Conservation (phyloP, 2,888 invertebrate species). For the Smittia sp. region DNA sequence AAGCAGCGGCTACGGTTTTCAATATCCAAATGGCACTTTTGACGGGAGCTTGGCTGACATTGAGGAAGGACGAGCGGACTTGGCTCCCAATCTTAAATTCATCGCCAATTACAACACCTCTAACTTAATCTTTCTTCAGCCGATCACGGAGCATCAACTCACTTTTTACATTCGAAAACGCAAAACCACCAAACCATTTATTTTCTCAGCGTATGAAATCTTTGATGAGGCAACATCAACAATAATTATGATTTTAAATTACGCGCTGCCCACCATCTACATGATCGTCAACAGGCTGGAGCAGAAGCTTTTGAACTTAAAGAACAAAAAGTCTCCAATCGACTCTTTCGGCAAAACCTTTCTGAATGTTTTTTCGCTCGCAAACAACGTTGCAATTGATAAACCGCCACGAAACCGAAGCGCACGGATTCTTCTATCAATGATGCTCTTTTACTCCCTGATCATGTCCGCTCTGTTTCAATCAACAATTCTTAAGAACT, state of each 20-base stretch:
- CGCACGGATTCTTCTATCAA: not conserved
- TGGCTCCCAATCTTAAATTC: constrained; percentile 13
- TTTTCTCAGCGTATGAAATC: too few species aligned
- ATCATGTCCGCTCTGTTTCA: not conserved
- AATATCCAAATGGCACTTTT: constrained; percentile 16
- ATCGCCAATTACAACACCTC: constrained; percentile 26
- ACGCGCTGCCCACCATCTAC: too few species aligned
- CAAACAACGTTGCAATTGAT: constrained; percentile 20
- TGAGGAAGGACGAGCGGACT: constrained; percentile 10
- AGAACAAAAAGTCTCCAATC: too few species aligned
- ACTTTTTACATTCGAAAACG: constrained; percentile 9
- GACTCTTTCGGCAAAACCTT: too few species aligned
- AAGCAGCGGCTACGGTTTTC: constrained; percentile 14
- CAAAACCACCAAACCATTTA: not conserved
- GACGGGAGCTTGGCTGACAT: not conserved
- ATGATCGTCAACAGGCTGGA: too few species aligned
- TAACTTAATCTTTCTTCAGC: constrained; percentile 22
- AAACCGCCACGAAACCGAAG: not conserved
- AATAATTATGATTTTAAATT: too few species aligned
- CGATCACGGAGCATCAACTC: constrained; percentile 11
- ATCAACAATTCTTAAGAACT: not conserved
- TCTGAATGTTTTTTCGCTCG: not conserved
- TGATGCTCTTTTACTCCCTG: constrained; percentile 13
- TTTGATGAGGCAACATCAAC: too few species aligned
- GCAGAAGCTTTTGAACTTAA: too few species aligned